A percentile compares a stretch with the other conserved stretches of the same genome.
Evolutionary conservation across 1,140 invertebrate species (phyloP).

Genomic region (Monomorium pharaonis): DNA sequence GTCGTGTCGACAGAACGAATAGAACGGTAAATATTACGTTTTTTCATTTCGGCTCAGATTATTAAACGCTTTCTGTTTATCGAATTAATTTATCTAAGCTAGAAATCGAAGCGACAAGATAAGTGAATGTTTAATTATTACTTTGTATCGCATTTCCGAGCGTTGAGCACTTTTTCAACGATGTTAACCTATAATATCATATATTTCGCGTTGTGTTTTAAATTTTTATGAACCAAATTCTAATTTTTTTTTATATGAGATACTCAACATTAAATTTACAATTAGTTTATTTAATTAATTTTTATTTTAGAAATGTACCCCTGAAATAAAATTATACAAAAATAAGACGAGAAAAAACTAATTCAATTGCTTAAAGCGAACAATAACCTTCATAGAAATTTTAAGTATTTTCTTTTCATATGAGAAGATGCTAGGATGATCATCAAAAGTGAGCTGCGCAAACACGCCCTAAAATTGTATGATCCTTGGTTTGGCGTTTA

Average conservation of each 20-base stretch:
- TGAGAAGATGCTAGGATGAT: background rate
- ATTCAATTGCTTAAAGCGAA: background rate
- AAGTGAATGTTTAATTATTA: too few relatives aligned
- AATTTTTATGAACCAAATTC: too few relatives aligned
- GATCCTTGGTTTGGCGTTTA: constrained; percentile 9
- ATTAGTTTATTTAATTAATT: background rate
- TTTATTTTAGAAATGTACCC: background rate
- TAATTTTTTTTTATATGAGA: background rate
- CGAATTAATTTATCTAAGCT: too few relatives aligned
- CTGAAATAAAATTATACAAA: background rate
- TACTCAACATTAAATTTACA: background rate
- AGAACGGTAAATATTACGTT: too few relatives aligned
- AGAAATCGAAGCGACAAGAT: too few relatives aligned
- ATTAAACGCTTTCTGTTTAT: too few relatives aligned
- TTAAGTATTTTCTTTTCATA: background rate
- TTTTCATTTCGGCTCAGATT: too few relatives aligned
- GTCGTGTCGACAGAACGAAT: too few relatives aligned
- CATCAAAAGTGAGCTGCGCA: constrained; percentile 11
- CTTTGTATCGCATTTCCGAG: too few relatives aligned
- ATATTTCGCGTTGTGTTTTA: too few relatives aligned
- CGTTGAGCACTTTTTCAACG: too few relatives aligned
- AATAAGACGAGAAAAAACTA: background rate
- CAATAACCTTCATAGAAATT: background rate
- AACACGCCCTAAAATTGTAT: constrained; percentile 13
- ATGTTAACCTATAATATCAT: too few relatives aligned